phyloP scores from a whole-genome alignment of 2,113 vertebrate species.

The Sorex fumeus region DNA sequence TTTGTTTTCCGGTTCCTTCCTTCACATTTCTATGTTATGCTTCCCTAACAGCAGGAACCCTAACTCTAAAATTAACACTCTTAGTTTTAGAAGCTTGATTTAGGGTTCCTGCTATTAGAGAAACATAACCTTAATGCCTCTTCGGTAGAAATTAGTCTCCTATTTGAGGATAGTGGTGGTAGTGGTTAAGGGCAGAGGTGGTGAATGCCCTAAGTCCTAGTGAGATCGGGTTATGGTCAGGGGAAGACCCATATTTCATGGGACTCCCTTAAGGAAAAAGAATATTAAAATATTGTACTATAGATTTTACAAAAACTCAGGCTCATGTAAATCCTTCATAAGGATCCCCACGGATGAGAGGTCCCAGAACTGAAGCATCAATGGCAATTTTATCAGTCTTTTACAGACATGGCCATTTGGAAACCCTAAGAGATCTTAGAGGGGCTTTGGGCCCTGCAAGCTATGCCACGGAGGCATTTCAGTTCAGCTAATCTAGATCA shows the following conservation, averaged over 20 bases:
- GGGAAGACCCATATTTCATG: neutral
- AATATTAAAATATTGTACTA: neutral
- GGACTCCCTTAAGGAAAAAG: conserved; percentile 18
- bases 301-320: neutral
- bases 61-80: neutral
- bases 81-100: too few species aligned
- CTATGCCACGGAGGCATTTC: fast-evolving
- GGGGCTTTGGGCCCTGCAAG: neutral
- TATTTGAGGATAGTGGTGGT: too few species aligned
- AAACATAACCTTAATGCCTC: neutral
- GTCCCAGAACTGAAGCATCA: neutral
- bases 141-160: neutral
- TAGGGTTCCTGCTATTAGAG: neutral
- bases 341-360: too few species aligned
- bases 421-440: neutral
- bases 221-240: neutral
- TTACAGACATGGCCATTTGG: neutral
- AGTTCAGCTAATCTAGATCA: neutral
- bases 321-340: neutral
- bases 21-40: too few species aligned
- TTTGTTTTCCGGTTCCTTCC: too few species aligned
- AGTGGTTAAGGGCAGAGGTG: too few species aligned
- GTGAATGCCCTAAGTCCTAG: neutral
- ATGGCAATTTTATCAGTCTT: neutral
- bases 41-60: neutral